These are phyloP conservation scores for Centrocercus urophasianus DNA, from an alignment of 2,113 vertebrate species.

Conservation along the genomic window DNA sequence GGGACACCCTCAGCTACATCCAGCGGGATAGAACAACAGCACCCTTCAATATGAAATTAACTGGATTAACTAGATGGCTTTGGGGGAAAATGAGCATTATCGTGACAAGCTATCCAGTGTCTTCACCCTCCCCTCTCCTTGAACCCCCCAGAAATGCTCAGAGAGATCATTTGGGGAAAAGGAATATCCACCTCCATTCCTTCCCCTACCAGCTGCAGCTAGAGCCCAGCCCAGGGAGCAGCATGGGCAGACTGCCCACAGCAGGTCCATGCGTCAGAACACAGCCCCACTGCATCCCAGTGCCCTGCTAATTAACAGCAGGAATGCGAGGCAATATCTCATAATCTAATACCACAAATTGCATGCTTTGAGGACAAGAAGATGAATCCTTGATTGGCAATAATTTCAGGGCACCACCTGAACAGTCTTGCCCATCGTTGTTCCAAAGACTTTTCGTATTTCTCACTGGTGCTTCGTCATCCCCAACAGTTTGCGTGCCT, in stretches of 20 bases:
- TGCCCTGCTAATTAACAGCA: background rate
- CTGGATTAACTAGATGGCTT: background rate
- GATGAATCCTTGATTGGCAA: background rate
- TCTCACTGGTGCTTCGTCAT: background rate
- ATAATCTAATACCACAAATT: background rate
- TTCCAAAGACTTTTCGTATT: background rate
- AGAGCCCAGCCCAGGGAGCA: rapidly evolving
- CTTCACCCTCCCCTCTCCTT: background rate
- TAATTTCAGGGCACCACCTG: background rate
- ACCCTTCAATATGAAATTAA: background rate
- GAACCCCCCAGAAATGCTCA: background rate
- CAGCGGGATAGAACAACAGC: background rate
- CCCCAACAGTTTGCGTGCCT: background rate
- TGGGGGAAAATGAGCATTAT: background rate
- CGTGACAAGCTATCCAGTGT: background rate
- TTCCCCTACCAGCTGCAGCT: background rate
- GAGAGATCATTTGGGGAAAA: background rate
- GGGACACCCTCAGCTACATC: too few relatives aligned
- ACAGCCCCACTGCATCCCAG: background rate
- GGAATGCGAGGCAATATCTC: background rate
- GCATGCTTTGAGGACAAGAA: background rate
- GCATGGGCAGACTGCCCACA: background rate
- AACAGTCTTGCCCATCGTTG: rapidly evolving
- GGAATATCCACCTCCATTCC: background rate
- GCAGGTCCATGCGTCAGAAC: background rate